Evolutionary conservation across 1,140 invertebrate genomes (phyloP).

Genomic region (Nautilus pompilius): DNA sequence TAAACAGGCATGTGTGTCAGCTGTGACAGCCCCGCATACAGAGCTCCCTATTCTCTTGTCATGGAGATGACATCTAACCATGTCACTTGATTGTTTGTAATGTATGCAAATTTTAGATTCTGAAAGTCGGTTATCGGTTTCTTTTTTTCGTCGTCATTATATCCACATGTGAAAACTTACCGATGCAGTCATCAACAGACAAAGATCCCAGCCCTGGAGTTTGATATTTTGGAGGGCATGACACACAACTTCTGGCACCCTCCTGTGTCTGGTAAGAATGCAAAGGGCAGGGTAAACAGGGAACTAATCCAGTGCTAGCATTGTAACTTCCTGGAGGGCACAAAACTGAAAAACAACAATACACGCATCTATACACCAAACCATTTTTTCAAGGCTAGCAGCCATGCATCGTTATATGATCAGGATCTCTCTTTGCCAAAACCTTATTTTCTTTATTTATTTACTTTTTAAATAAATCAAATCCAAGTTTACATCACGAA

Average conservation of each 20-base stretch:
- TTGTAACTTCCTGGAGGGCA: constrained; percentile 19
- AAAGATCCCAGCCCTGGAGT: constrained; percentile 69
- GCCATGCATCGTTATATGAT: background rate
- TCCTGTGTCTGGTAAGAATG: constrained; percentile 18
- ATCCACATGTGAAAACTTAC: too few species aligned
- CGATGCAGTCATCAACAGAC: constrained; percentile 84
- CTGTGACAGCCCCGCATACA: too few species aligned
- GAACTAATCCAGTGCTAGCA: constrained; percentile 20
- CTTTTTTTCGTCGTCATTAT: too few species aligned
- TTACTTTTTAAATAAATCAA: too few species aligned
- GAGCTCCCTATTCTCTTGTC: too few species aligned
- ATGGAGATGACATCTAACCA: too few species aligned
- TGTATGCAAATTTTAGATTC: too few species aligned
- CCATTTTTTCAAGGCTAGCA: background rate
- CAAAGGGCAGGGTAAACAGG: constrained; percentile 17
- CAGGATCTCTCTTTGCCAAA: background rate
- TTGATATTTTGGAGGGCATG: constrained; percentile 6
- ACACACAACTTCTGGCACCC: constrained; percentile 10
- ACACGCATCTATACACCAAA: background rate
- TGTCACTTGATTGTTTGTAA: too few species aligned
- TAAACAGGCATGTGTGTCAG: too few species aligned
- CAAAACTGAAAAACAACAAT: constrained; percentile 3
- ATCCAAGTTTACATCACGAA: too few species aligned
- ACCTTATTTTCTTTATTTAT: too few species aligned
- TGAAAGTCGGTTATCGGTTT: too few species aligned